A percentile compares a stretch with the other conserved stretches of the same genome.
Conservation (phyloP, 2,113 vertebrate species). For the Istiophorus platypterus region DNA sequence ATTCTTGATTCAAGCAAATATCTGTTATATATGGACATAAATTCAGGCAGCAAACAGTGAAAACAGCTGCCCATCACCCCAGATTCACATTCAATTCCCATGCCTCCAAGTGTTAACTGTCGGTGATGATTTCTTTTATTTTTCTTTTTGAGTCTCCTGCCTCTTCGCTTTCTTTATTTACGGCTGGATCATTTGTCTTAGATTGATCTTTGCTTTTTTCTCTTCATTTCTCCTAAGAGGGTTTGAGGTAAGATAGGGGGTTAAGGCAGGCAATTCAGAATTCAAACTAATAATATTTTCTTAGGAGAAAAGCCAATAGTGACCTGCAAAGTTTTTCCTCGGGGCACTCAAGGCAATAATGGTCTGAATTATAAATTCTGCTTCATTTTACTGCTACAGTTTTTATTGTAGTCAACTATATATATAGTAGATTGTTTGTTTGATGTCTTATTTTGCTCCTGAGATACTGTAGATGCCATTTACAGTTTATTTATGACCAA, state of each 20-base stretch:
- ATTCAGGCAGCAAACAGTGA: constrained; percentile 37
- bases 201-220: constrained; percentile 52
- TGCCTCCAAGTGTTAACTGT: constrained; percentile 43
- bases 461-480: neutral
- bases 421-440: too few species aligned
- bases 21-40: constrained; percentile 37
- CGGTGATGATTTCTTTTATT: constrained; percentile 37
- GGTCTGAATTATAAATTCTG: constrained; percentile 37
- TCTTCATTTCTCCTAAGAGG: constrained; percentile 36
- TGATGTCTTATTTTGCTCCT: neutral
- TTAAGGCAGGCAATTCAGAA: constrained; percentile 53
- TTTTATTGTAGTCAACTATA: neutral
- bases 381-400: constrained; percentile 16
- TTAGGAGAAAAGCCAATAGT: constrained; percentile 19
- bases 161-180: constrained; percentile 24
- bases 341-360: constrained; percentile 23
- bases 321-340: constrained; percentile 17
- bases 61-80: constrained; percentile 50
- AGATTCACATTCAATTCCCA: constrained; percentile 48
- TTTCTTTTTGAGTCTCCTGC: constrained; percentile 17
- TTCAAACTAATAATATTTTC: constrained; percentile 54
- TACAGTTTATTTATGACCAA: constrained; percentile 9
- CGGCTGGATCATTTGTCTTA: constrained; percentile 50
- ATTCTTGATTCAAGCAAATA: constrained; percentile 40
- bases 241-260: neutral